These are phyloP conservation scores for Microcebus jonahi DNA, from an alignment of 2,113 vertebrate species.

Conservation along the genomic window DNA sequence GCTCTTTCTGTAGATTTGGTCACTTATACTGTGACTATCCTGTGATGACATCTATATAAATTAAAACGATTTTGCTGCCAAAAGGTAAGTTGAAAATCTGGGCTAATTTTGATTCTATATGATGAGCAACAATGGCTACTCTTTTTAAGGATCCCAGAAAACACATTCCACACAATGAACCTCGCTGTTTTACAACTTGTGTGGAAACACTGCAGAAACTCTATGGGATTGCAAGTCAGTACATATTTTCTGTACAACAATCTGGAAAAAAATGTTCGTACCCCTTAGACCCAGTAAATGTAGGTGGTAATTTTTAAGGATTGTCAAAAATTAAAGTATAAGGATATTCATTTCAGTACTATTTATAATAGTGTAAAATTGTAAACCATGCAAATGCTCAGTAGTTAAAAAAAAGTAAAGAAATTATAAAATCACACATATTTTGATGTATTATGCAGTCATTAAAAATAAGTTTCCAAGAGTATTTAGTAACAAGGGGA, in stretches of 20 bases:
- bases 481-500: conserved; percentile 52
- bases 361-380: conserved; percentile 58
- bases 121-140: not conserved
- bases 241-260: not conserved
- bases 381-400: conserved; percentile 49
- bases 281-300: not conserved
- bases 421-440: conserved; percentile 46
- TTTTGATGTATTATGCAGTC: conserved; percentile 46
- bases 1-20: not conserved
- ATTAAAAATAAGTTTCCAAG: conserved; percentile 63
- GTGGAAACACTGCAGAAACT: conserved; percentile 7
- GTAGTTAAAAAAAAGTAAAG: conserved; percentile 35
- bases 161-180: not conserved
- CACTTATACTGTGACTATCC: not conserved
- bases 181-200: not conserved
- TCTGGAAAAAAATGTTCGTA: conserved; percentile 31
- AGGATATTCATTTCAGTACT: conserved; percentile 50
- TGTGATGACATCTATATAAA: not conserved
- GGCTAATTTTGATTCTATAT: not conserved
- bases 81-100: not conserved
- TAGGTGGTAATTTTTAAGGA: conserved; percentile 48
- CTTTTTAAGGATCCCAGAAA: not conserved
- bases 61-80: not conserved
- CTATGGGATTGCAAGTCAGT: not conserved
- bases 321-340: conserved; percentile 46